phyloP scores from a whole-genome alignment of 2,888 invertebrate species.

The Aporophyla nigra region DNA sequence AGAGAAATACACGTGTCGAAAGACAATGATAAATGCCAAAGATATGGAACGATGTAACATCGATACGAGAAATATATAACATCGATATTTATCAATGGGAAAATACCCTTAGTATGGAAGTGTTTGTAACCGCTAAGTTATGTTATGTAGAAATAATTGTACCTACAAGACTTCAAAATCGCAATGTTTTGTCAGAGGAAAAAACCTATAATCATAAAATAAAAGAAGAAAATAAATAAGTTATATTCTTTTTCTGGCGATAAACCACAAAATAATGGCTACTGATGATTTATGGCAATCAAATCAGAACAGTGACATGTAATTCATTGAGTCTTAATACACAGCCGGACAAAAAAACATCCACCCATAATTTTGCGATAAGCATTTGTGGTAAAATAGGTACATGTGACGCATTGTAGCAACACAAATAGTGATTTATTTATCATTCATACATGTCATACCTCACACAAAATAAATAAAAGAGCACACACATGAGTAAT shows the following conservation, averaged over 20 bases:
- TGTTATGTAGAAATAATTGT: not conserved
- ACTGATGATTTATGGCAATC: conserved; percentile 32
- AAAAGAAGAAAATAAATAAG: conserved; percentile 7
- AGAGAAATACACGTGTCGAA: conserved; percentile 26
- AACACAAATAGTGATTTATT: conserved; percentile 54
- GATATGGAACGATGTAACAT: conserved; percentile 7
- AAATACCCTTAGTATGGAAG: not conserved
- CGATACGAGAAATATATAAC: not conserved
- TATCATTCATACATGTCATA: conserved; percentile 61
- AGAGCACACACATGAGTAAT: conserved; percentile 50
- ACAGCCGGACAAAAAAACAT: conserved; percentile 41
- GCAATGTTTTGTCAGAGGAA: not conserved
- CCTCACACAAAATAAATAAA: conserved; percentile 54
- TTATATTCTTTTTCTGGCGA: conserved; percentile 7
- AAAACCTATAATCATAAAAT: not conserved
- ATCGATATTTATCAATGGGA: conserved; percentile 9
- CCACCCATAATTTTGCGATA: conserved; percentile 40
- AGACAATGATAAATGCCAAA: conserved; percentile 13
- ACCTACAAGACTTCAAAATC: not conserved
- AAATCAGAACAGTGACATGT: conserved; percentile 26
- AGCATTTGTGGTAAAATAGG: conserved; percentile 41
- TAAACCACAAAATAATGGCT: conserved; percentile 38
- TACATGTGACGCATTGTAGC: conserved; percentile 45
- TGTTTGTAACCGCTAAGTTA: not conserved
- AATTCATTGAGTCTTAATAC: conserved; percentile 37